Base-by-base conservation (phyloP, 53 echinoderm and acorn worm species). In the Holothuria leucospilota region DNA sequence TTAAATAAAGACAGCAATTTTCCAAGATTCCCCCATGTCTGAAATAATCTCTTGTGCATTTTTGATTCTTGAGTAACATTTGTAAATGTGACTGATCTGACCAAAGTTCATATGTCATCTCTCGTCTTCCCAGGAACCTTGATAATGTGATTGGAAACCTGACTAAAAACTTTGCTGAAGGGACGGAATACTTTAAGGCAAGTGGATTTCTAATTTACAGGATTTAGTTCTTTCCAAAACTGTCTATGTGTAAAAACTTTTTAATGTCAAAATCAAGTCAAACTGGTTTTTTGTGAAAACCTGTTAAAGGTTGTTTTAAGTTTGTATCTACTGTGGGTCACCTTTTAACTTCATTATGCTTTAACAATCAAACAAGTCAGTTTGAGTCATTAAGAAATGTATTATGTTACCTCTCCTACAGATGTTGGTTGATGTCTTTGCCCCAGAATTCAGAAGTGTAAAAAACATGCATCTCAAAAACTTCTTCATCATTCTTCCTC, bases 361-460 rank as follows among this genome's bases (percentile, higher is more conserved):
- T 46, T 11, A 46, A 46, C 4, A 40, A 40, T 40, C 40, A 40
- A n/a, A n/a, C 3, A 34, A 34, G 34, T 34, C 34, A 34, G 34
- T 46, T 46, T 46, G 8, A 46, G 40, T 46, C 46, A 11, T 0
- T 46, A 46, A 11, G 46, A 4, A 56, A 56, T 86, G n/a, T n/a
- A n/a, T n/a, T n/a, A n/a, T n/a, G 41, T 60, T 58, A 14, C 28
- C 59, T 56, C 65, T 84, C 58, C 62, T 59, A 30, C 85, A 96
- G 96, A 96, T 96, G 96, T 85, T 96, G 86, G 98, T 97, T 29
- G 98, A 97, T 91, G 98, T 97, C 29, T 97, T 97, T 85, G 88
- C 98, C 24, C 95, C 93, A 63, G 98, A 96, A 66, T 97, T 97
- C 92, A 92, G 98, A 69, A 97, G 91, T 70, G 91, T 91, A 49